Conservation (phyloP, 2,113 vertebrate species). For the Platichthys stellatus region DNA sequence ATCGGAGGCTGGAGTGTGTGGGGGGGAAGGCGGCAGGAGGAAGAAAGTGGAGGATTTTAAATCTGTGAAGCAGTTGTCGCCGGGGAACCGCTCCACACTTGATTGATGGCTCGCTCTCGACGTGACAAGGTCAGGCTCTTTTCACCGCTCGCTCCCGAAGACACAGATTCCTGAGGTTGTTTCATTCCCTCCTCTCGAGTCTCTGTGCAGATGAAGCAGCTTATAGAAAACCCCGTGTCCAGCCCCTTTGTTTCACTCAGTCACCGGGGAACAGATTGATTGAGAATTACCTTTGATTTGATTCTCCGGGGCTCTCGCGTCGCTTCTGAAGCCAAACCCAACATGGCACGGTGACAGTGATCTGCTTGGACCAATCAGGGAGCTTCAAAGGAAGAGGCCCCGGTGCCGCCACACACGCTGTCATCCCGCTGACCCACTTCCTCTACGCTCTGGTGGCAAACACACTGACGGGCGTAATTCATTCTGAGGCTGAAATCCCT, state of each 20-base stretch:
- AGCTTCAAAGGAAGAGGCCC: slow-evolving; percentile 49
- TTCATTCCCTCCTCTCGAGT: not conserved
- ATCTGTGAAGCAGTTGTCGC: slow-evolving; percentile 42
- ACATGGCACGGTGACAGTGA: slow-evolving; percentile 56
- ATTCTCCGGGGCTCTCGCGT: slow-evolving; percentile 47
- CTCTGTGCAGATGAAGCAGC: slow-evolving; percentile 39
- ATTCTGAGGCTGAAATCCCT: slow-evolving; percentile 72
- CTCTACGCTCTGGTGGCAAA: slow-evolving; percentile 70
- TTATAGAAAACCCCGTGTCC: slow-evolving; percentile 48
- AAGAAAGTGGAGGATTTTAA: slow-evolving; percentile 18
- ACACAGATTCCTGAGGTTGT: slow-evolving; percentile 7
- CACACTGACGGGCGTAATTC: slow-evolving; percentile 69
- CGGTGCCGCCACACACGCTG: slow-evolving; percentile 36
- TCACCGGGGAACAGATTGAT: slow-evolving; percentile 43
- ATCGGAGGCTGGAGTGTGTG: not conserved
- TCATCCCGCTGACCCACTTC: slow-evolving; percentile 80
- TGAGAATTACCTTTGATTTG: slow-evolving; percentile 47
- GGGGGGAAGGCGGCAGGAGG: not conserved
- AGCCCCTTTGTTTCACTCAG: slow-evolving; percentile 62
- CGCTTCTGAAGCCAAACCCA: slow-evolving; percentile 53
- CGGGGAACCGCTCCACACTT: slow-evolving; percentile 37
- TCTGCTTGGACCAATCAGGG: slow-evolving; percentile 61
- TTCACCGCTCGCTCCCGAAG: slow-evolving; percentile 27
- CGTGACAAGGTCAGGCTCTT: slow-evolving; percentile 60
- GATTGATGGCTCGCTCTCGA: slow-evolving; percentile 35